Conservation (phyloP, 2,113 vertebrate species). For the Toxotes chatareus region DNA sequence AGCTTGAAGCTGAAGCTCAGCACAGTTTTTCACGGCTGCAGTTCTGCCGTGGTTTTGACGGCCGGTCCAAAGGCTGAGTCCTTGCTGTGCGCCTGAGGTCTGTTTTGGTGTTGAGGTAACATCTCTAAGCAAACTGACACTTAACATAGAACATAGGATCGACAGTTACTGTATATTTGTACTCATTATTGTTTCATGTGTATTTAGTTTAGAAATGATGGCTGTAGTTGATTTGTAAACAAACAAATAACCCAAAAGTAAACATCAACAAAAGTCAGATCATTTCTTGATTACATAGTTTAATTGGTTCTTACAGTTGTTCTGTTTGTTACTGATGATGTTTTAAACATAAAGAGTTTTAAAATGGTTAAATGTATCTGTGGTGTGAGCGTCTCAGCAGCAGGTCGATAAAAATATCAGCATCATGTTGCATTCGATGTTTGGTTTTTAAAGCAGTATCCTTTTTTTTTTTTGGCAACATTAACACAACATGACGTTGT, state of each 20-base stretch:
- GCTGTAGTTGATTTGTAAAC: background rate
- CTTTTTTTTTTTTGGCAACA: no score
- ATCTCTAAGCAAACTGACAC: no score
- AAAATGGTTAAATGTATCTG: background rate
- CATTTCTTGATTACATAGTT: background rate
- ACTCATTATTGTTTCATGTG: background rate
- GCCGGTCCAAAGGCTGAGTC: background rate
- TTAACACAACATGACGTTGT: no score
- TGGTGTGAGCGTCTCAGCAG: no score
- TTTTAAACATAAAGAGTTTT: background rate
- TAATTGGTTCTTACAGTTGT: background rate
- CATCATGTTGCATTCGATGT: no score
- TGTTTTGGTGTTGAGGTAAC: no score
- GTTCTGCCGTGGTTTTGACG: background rate
- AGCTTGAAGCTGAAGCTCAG: slow-evolving; percentile 12
- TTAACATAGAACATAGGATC: no score
- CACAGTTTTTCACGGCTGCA: background rate
- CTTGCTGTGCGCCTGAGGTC: background rate
- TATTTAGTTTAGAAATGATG: background rate
- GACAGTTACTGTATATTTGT: background rate
- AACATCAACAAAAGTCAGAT: background rate
- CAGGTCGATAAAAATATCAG: no score
- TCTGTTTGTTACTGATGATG: background rate
- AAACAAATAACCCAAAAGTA: background rate
- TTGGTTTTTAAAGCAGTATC: no score